Percentiles rank a stretch among this genome's conserved stretches.
Conservation (phyloP, 2,888 invertebrate species). For the Cheilosia scutellata region DNA sequence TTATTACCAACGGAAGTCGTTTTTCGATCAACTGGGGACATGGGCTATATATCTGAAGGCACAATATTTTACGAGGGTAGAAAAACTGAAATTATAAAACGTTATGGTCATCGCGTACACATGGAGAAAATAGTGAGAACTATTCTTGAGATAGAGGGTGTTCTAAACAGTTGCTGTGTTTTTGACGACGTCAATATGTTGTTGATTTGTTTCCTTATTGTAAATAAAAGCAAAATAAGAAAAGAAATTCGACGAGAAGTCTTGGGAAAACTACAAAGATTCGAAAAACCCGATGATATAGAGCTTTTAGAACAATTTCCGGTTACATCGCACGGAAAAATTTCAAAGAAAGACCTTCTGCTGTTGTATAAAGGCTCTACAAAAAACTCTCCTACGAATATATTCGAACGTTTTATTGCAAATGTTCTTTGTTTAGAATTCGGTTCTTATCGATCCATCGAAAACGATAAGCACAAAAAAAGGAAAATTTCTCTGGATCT, state of each 20-base stretch:
- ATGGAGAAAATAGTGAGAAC: slow-evolving; percentile 85
- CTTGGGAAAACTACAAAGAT: slow-evolving; percentile 83
- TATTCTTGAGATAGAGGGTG: slow-evolving; percentile 84
- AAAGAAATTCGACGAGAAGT: slow-evolving; percentile 23
- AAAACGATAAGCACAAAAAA: slow-evolving; percentile 30
- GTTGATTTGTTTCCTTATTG: slow-evolving; percentile 85
- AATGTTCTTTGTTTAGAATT: slow-evolving; percentile 78
- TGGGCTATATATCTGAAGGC: slow-evolving; percentile 86
- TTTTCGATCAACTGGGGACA: slow-evolving; percentile 89
- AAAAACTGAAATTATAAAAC: slow-evolving; percentile 89
- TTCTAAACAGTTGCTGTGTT: slow-evolving; percentile 85
- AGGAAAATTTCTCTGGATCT: slow-evolving; percentile 60
- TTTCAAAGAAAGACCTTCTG: slow-evolving; percentile 85
- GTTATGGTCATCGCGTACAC: slow-evolving; percentile 85
- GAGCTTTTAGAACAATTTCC: slow-evolving; percentile 86
- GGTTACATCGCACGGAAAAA: slow-evolving; percentile 89
- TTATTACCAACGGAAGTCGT: slow-evolving; percentile 78
- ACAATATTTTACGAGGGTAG: slow-evolving; percentile 88
- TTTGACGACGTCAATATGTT: slow-evolving; percentile 85
- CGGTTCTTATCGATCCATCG: slow-evolving; percentile 29
- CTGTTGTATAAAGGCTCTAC: slow-evolving; percentile 70
- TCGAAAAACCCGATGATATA: slow-evolving; percentile 88
- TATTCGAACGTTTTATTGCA: slow-evolving; percentile 86
- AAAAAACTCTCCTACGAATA: slow-evolving; percentile 84
- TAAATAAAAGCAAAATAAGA: neutral